Conservation (phyloP, 2,888 invertebrate genomes). For the Phaonia tiefii region DNA sequence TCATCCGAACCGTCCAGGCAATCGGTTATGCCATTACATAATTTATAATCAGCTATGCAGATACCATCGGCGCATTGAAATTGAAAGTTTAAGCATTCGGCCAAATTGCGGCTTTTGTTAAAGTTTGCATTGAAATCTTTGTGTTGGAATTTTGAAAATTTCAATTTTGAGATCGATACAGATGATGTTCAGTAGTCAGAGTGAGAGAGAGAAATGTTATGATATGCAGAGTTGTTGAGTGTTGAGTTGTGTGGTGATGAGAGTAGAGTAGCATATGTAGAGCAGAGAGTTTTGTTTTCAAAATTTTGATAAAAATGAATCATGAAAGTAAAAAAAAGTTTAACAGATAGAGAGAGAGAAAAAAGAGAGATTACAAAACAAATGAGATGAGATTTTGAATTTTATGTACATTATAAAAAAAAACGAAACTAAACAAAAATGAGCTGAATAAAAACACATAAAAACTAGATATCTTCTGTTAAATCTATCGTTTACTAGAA, state of each 20-base stretch:
- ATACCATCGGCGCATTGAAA: slow-evolving; percentile 85
- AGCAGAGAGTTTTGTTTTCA: slow-evolving; percentile 16
- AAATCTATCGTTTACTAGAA: too few species aligned
- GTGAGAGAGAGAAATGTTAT: too few species aligned
- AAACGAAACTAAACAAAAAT: background rate
- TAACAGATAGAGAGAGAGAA: slow-evolving; percentile 22
- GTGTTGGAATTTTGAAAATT: slow-evolving; percentile 50
- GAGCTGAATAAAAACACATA: background rate
- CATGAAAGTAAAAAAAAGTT: slow-evolving; percentile 29
- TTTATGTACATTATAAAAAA: background rate
- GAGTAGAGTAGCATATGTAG: slow-evolving; percentile 37
- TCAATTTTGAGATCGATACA: slow-evolving; percentile 10
- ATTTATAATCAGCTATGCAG: slow-evolving; percentile 83
- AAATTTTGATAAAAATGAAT: slow-evolving; percentile 24
- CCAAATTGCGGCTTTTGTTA: slow-evolving; percentile 75
- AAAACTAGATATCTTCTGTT: background rate
- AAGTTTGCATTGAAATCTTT: slow-evolving; percentile 76
- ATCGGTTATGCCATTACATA: slow-evolving; percentile 83
- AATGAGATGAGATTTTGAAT: slow-evolving; percentile 23
- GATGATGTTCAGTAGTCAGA: too few species aligned
- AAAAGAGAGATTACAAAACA: slow-evolving; percentile 34
- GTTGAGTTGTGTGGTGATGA: slow-evolving; percentile 40
- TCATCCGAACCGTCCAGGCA: slow-evolving; percentile 85
- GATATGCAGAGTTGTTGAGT: background rate
- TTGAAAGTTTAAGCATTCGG: slow-evolving; percentile 81